These are phyloP conservation scores for Mesopsocus fuscifrons DNA, from an alignment of 2,888 invertebrate species.

Conservation along the genomic window DNA sequence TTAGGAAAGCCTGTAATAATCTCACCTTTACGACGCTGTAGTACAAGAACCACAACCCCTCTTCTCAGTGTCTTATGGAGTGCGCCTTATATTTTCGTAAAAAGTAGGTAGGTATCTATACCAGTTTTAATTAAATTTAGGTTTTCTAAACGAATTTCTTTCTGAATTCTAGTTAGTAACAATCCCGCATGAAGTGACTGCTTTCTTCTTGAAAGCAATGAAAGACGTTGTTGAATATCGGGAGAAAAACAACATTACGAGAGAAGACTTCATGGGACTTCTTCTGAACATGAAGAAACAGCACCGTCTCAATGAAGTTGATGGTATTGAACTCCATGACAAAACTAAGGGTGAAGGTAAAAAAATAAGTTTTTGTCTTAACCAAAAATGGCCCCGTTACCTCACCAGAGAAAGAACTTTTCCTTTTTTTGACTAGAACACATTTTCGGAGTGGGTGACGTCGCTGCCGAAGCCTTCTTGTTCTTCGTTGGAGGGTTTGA, in stretches of 20 bases:
- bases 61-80: no score
- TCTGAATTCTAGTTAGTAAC: background rate
- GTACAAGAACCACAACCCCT: no score
- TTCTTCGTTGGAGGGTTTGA: slow-evolving; percentile 31
- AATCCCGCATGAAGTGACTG: slow-evolving; percentile 10
- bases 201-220: slow-evolving; percentile 20
- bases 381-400: no score
- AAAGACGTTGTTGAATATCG: slow-evolving; percentile 19
- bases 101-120: no score
- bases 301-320: background rate
- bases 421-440: no score
- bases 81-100: no score
- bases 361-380: no score
- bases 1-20: no score
- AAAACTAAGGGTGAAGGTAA: background rate
- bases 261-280: slow-evolving; percentile 20
- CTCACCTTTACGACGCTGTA: no score
- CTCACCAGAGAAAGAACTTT: no score
- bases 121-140: no score
- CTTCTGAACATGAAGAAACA: slow-evolving; percentile 16
- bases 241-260: slow-evolving; percentile 16
- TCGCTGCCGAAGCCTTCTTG: slow-evolving; percentile 27
- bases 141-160: no score
- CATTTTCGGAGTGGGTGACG: background rate
- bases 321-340: background rate